Base-by-base conservation (phyloP, 2,888 invertebrate species). In the Pantelozetes paolii region DNA sequence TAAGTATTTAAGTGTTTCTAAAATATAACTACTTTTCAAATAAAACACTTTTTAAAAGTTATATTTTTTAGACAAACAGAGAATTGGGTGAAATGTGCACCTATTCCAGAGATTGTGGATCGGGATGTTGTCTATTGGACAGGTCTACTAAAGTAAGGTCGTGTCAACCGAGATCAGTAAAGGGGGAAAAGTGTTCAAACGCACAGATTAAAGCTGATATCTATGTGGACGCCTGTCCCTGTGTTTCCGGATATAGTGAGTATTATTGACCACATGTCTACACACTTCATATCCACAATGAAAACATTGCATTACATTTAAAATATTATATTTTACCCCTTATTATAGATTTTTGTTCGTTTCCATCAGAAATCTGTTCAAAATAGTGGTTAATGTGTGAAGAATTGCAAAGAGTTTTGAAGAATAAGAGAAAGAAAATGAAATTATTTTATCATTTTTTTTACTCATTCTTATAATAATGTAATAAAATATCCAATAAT, bases 221-320 rank as follows among this genome's bases (percentile, higher is more conserved):
- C 40, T 76, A 75, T 71, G 76, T 76, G 9, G 76, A 76, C 45
- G 75, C 75, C 23, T 76, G 76, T 74, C 76, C 76, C 20, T 76
- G 76, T 36, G 54, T 36, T 11, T 30, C 71, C 57, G 75, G 75
- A 6, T 59, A 62, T 62, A 69, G 71, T 64, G 26, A 71, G 69
- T 74, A 2, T 3, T 26, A 28, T 23, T 57, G 3, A 8, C 9
- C 9, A 36, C 6, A 36, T 36, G 9, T 8, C 9, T 57, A 20
- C 5, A 57, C 26, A 57, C 15, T 67, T 26, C 26, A 32, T 67
- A 70, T 40, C 6, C 70, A 9, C 5, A 48, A 48, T 48, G 15
- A 48, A n/a, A 48, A 48, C 20, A 36, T 8, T 36, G 36, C 5
- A 20, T 48, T 9, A 48, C 15, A n/a, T n/a, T n/a, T 48, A n/a